Evolutionary conservation across 2,797 vertebrate species (phyloP).

Genomic region (Erithacus rubecula): DNA sequence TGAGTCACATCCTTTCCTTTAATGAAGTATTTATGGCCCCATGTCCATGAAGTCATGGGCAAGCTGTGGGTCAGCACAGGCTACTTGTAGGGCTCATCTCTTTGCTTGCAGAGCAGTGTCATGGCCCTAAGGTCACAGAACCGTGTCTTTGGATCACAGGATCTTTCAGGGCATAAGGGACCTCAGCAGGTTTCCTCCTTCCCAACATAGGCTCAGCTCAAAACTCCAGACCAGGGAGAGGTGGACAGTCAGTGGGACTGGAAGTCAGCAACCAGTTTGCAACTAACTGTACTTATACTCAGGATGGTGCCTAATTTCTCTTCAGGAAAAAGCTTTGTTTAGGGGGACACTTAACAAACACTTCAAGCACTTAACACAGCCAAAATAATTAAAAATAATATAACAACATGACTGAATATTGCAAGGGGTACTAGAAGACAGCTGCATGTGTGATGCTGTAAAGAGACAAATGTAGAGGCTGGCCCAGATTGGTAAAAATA

Average conservation of each 20-base stretch:
- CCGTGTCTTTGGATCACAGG: neutral
- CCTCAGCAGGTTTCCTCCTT: neutral
- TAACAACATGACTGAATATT: neutral
- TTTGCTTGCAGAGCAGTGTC: neutral
- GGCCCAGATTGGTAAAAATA: neutral
- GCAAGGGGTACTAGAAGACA: neutral
- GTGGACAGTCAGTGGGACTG: neutral
- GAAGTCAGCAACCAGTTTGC: neutral
- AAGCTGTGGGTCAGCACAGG: neutral
- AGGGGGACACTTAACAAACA: fast-evolving
- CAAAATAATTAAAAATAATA: neutral
- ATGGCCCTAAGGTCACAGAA: neutral
- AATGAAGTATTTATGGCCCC: neutral
- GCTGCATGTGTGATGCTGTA: neutral
- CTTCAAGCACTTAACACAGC: neutral
- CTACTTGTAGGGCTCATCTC: neutral
- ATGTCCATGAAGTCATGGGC: neutral
- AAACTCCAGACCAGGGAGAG: neutral
- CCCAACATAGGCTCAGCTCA: neutral
- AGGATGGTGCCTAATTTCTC: neutral
- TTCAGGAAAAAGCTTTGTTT: neutral
- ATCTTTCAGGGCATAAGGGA: neutral
- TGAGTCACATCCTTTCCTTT: neutral
- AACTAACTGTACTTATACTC: neutral
- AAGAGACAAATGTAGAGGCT: neutral